Percentiles rank a stretch among this genome's conserved stretches.
phyloP scores from a whole-genome alignment of 2,113 vertebrate genomes.

The Gila orcuttii region DNA sequence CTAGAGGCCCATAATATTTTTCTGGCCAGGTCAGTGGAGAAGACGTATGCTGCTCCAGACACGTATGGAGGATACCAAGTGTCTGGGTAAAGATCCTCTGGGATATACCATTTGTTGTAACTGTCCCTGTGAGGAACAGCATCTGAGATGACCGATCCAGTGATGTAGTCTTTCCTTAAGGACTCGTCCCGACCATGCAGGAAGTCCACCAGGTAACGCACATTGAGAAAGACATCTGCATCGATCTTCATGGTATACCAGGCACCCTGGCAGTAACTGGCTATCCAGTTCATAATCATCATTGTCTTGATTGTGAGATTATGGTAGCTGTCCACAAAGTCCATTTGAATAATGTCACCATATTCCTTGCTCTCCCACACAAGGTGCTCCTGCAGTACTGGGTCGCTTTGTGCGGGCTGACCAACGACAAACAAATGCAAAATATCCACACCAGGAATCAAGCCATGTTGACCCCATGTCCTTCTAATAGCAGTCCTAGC shows the following conservation, averaged over 20 bases:
- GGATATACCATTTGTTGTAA: conserved; percentile 75
- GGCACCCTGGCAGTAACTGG: conserved; percentile 69
- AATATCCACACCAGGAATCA: conserved; percentile 53
- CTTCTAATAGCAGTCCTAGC: conserved; percentile 67
- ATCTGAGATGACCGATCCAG: conserved; percentile 63
- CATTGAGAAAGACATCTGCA: conserved; percentile 79
- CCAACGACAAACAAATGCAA: conserved; percentile 76
- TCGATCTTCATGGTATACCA: conserved; percentile 81
- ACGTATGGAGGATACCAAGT: conserved; percentile 73
- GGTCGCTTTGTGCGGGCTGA: background rate
- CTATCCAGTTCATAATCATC: conserved; percentile 85
- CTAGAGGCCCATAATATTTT: conserved; percentile 73
- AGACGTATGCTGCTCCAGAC: conserved; percentile 78
- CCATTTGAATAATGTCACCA: conserved; percentile 79
- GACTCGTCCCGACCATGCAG: conserved; percentile 55
- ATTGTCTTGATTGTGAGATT: conserved; percentile 84
- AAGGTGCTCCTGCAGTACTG: conserved; percentile 47
- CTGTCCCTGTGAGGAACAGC: conserved; percentile 63
- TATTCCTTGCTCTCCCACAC: conserved; percentile 67
- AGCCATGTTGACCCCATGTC: conserved; percentile 73
- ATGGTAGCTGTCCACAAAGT: conserved; percentile 81
- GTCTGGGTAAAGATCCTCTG: conserved; percentile 65
- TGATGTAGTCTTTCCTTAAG: conserved; percentile 52
- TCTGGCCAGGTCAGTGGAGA: conserved; percentile 71
- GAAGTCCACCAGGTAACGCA: conserved; percentile 56